Evolutionary conservation across 2,888 invertebrate species (phyloP), one percentile per base, ranked within the genome.

Genomic region (Agrochola circellaris): DNA sequence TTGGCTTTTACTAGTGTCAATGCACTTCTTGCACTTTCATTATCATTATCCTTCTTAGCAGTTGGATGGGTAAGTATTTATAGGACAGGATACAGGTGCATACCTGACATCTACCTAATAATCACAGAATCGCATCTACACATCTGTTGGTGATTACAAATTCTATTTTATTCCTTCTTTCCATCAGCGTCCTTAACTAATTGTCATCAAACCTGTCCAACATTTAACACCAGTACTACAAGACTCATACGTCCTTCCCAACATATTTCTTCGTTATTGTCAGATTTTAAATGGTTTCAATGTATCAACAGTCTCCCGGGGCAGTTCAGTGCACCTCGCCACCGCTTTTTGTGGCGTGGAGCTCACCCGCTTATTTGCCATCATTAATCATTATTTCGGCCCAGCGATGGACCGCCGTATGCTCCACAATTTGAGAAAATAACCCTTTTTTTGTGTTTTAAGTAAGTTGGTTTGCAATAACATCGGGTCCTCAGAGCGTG

Each of bases 331-430:
- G 96, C 95, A 94, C 94, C 91, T 89, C 89, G 89, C 88, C 90
- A 91, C 82, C 88, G 88, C 90, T 96, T 96, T 96, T 95, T 95
- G 91, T 94, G 87, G 89, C 91, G 89, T 89, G 91, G 89, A 88
- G 90, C 94, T 93, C 95, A 97, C 95, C 97, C 96, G 97, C 96
- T 97, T 97, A 97, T 97, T 97, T 97, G 93, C 93, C 91, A 95
- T 95, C 97, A 97, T 97, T 96, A 97, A 97, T 97, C 97, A 97
- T 96, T 95, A 96, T 96, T 96, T 96, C 93, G 95, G 94, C 92
- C 94, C 94, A 93, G 92, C 92, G 89, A 90, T 92, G 93, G 93
- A 90, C 93, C 91, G 89, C 88, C 89, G 94, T 93, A 92, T 92
- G 93, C 92, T 91, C 93, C 92, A 94, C 94, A 94, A 95, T 95